phyloP scores from a whole-genome alignment of 2,888 invertebrate species.

The Alentia gelatinosa region DNA sequence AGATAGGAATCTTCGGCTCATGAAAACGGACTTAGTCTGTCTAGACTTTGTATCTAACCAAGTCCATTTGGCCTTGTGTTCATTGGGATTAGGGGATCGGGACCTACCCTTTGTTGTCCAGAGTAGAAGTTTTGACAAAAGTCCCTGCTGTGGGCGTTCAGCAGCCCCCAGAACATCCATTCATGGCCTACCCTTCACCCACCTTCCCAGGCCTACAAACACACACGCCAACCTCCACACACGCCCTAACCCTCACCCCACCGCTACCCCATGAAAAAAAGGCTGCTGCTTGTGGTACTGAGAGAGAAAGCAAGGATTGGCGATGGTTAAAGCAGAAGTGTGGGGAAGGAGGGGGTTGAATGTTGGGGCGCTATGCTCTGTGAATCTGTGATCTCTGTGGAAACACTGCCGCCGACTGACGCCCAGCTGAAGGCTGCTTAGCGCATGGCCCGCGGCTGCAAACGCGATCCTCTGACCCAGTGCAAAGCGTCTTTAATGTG shows the following conservation, averaged over 20 bases:
- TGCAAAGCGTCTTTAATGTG: conserved; percentile 11
- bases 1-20: too few species aligned
- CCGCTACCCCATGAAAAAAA: not conserved
- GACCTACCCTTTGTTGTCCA: not conserved
- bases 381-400: not conserved
- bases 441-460: not conserved
- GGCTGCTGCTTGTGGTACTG: not conserved
- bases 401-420: not conserved
- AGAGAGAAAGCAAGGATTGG: not conserved
- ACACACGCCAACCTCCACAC: not conserved
- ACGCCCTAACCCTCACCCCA: not conserved
- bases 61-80: not conserved
- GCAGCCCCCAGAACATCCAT: not conserved
- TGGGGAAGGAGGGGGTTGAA: not conserved
- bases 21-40: not conserved
- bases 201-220: not conserved
- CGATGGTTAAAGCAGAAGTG: not conserved
- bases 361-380: not conserved
- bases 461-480: not conserved
- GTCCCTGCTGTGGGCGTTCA: not conserved
- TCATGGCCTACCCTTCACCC: not conserved
- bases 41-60: not conserved
- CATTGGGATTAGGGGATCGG: not conserved
- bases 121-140: not conserved
- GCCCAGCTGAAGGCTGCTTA: not conserved